Percentiles rank a stretch among this genome's conserved stretches.
Conservation (phyloP, 2,797 vertebrate genomes). For the Picus viridis region DNA sequence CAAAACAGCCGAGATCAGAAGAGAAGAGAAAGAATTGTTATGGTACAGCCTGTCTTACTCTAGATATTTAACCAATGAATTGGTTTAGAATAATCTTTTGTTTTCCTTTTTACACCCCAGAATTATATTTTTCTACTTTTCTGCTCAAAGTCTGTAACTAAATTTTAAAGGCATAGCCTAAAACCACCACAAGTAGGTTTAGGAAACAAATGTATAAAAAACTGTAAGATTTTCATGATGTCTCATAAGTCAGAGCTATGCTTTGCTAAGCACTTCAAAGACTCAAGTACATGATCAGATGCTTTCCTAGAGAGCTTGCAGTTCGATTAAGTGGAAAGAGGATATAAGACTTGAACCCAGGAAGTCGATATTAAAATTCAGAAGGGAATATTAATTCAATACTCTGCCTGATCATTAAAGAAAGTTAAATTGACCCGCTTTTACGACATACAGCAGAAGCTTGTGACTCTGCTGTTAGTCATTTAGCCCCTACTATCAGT, state of each 20-base stretch:
- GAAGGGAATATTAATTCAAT: not conserved
- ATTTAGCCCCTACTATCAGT: not conserved
- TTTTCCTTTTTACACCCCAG: too few species aligned
- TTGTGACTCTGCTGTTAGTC: not conserved
- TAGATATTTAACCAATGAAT: too few species aligned
- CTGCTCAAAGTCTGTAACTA: too few species aligned
- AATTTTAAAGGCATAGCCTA: too few species aligned
- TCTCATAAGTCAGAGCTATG: not conserved
- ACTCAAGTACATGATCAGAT: not conserved
- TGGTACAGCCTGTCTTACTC: too few species aligned
- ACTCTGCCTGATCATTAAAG: not conserved
- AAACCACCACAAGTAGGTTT: not conserved
- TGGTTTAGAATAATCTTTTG: too few species aligned
- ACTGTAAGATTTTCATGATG: not conserved
- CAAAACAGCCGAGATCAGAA: too few species aligned
- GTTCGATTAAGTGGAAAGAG: not conserved
- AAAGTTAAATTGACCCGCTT: not conserved
- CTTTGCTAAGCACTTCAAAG: not conserved
- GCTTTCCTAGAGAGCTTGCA: not conserved
- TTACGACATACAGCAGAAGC: not conserved
- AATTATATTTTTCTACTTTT: too few species aligned
- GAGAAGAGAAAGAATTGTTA: too few species aligned
- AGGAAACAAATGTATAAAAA: not conserved
- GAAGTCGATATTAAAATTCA: not conserved
- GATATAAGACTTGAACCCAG: not conserved